A percentile compares a stretch with the other conserved stretches of the same genome.
phyloP scores from a whole-genome alignment of 2,797 vertebrate genomes.

The Clarias fuscus region DNA sequence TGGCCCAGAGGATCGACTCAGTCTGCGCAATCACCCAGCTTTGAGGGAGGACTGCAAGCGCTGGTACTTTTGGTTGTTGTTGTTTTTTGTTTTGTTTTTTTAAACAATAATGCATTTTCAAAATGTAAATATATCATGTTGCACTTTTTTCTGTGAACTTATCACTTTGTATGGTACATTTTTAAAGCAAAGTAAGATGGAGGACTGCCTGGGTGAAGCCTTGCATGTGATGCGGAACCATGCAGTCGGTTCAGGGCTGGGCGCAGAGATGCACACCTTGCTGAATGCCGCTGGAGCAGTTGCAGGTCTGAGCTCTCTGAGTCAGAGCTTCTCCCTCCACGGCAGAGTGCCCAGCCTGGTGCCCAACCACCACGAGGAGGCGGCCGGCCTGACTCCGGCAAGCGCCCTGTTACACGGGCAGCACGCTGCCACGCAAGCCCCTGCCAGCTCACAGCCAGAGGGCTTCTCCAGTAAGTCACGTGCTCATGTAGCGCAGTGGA shows the following conservation, averaged over 20 bases:
- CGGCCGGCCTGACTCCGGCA: conserved; percentile 73
- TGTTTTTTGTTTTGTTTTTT: background rate
- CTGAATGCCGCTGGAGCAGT: conserved; percentile 66
- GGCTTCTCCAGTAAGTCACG: conserved; percentile 67
- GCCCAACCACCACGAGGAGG: conserved; percentile 81
- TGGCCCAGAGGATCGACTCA: conserved; percentile 88
- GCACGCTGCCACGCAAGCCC: conserved; percentile 74
- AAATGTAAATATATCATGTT: background rate
- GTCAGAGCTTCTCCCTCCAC: conserved; percentile 77
- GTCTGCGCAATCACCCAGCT: conserved; percentile 89
- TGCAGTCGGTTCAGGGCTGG: conserved; percentile 71
- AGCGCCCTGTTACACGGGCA: conserved; percentile 80
- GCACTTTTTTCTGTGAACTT: background rate
- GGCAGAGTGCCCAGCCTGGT: conserved; percentile 83
- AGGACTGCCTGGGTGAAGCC: conserved; percentile 94
- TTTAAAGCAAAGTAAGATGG: conserved; percentile 84
- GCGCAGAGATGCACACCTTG: conserved; percentile 84
- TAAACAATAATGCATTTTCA: background rate
- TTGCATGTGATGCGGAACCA: conserved; percentile 93
- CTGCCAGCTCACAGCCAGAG: conserved; percentile 71
- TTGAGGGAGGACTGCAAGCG: conserved; percentile 85
- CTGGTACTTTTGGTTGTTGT: conserved; percentile 74
- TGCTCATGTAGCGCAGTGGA: background rate
- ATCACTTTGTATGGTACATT: background rate
- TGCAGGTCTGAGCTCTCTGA: conserved; percentile 72